Base-by-base conservation (phyloP, 1,140 invertebrate genomes). In the Kradibia gibbosae region DNA sequence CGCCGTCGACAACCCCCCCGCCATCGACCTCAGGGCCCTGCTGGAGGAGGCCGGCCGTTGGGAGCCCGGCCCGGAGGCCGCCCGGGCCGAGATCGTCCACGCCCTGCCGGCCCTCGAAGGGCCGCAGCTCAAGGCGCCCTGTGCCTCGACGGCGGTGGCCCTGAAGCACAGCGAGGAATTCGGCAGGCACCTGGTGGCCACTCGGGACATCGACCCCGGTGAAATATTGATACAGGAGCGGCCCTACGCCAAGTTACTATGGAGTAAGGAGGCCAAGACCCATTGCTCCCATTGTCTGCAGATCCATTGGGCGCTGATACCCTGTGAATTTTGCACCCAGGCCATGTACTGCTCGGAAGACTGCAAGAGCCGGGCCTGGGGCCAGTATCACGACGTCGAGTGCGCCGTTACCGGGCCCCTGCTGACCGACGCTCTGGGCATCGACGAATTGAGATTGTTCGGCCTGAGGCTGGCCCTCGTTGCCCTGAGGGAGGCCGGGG, bases 191-290 rank as follows among this genome's bases (percentile, higher is more conserved):
- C 89, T 96, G 55, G 88, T 94, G 36, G 94, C 95, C 2, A 92
- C 91, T 28, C 91, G 92, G 80, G 92, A 95, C 86, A 93, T 96
- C 79, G 87, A 90, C 82, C 92, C 94, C n/a, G 97, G 96, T 0
- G 95, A 98, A 90, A 91, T 97, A 39, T 84, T 98, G n/a, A 94
- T 94, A 50, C 91, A 94, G 50, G 97, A 98, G 91, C 92, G 94
- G 71, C 95, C 96, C 15, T 98, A 95, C 88, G 92, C 94, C 50
- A 92, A 92, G 17, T 90, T 96, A 1, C 86, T 97, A 28, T 84
- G 94, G n/a, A 91, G 92, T 53, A 87, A 93, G 22, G 92, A 94
- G 86, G 90, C 90, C 48, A 89, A 91, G 15, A 93, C 92, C 42
- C 93, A 95, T 86, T 98, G 97, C 86, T 94, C 94, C 85, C 92